phyloP scores from a whole-genome alignment of 2,888 invertebrate genomes.

The Xestia c-nigrum region DNA sequence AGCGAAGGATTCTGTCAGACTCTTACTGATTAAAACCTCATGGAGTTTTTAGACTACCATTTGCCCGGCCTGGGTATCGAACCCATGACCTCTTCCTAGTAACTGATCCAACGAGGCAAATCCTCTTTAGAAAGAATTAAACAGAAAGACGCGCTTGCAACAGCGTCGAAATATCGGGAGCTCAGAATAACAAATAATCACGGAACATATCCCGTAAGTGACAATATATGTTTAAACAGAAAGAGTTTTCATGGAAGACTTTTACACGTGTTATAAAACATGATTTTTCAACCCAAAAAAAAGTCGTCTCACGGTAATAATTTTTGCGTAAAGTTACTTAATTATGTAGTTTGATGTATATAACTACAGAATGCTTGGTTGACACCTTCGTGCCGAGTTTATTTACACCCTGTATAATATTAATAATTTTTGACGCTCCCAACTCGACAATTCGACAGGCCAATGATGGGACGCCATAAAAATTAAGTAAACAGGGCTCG shows the following conservation, averaged over 20 bases:
- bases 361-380: no score
- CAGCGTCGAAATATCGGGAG: no score
- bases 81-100: not conserved
- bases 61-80: not conserved
- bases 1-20: not conserved
- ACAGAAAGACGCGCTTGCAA: no score
- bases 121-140: not conserved
- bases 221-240: no score
- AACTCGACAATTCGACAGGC: slow-evolving; percentile 36
- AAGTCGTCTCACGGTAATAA: no score
- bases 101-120: not conserved
- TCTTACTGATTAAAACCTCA: not conserved
- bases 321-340: no score
- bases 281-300: no score
- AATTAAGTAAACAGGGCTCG: slow-evolving; percentile 66
- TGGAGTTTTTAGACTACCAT: no score
- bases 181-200: no score
- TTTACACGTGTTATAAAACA: not conserved
- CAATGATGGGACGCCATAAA: slow-evolving; percentile 58
- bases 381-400: no score
- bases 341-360: no score
- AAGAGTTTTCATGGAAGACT: not conserved
- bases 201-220: no score
- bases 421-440: slow-evolving; percentile 41
- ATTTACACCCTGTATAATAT: not conserved